Percentiles rank a stretch among this genome's conserved stretches.
phyloP scores from a whole-genome alignment of 1,140 invertebrate genomes.

The Lepidurus apus region DNA sequence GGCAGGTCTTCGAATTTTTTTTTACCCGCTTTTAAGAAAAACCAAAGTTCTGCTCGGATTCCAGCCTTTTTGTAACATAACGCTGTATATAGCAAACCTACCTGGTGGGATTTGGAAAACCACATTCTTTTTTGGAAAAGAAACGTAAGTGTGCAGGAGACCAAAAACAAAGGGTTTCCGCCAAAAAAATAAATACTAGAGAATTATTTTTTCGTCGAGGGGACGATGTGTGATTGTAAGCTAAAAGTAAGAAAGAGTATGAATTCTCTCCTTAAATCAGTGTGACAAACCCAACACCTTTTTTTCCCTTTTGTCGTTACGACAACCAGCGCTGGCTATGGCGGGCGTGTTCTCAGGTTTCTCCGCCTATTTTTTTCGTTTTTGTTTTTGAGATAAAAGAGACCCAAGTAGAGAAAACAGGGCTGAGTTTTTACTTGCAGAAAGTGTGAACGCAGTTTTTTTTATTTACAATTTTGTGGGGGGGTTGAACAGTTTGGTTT shows the following conservation, averaged over 20 bases:
- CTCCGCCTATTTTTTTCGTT: constrained; percentile 5
- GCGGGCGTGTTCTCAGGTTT: constrained; percentile 16
- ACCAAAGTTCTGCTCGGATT: constrained; percentile 17
- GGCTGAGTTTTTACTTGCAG: too few relatives aligned
- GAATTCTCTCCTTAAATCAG: not conserved
- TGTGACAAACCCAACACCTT: not conserved
- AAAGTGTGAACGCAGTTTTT: too few relatives aligned
- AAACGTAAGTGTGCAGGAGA: not conserved
- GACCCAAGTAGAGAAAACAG: too few relatives aligned
- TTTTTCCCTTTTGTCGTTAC: not conserved
- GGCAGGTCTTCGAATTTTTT: not conserved
- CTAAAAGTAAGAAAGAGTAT: not conserved
- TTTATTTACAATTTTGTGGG: too few relatives aligned
- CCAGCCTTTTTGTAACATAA: constrained; percentile 22
- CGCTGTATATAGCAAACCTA: constrained; percentile 17
- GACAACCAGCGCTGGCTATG: constrained; percentile 1
- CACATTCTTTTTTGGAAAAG: not conserved
- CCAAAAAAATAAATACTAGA: constrained; percentile 5
- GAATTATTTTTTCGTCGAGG: constrained; percentile 6
- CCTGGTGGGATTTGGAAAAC: not conserved
- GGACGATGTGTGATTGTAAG: not conserved
- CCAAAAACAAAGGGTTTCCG: constrained; percentile 6
- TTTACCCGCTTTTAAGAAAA: constrained; percentile 15
- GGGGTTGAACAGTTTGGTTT: not conserved
- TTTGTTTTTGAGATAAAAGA: not conserved